Evolutionary conservation across 2,113 vertebrate genomes (phyloP).

Genomic region (Gnathonemus echidnorhynchus): DNA sequence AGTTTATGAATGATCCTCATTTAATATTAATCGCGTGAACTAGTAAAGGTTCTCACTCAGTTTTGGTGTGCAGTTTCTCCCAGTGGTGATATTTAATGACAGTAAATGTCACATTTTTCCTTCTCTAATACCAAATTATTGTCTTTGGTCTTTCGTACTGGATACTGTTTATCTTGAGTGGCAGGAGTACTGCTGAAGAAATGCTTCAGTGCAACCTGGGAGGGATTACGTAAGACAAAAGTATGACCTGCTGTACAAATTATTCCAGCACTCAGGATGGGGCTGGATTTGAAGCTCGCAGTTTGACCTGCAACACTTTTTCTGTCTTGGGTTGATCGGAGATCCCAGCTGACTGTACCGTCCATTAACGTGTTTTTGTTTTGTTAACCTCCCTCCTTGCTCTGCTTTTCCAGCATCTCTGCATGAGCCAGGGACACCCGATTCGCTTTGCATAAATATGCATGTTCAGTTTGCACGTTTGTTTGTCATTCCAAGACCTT

Average conservation of each 20-base stretch:
- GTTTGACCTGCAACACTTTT: neutral
- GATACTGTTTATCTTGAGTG: neutral
- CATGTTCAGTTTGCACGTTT: neutral
- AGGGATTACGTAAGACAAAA: neutral
- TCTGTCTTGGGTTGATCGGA: neutral
- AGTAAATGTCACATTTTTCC: neutral
- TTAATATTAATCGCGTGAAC: neutral
- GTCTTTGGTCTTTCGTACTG: neutral
- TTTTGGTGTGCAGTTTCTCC: neutral
- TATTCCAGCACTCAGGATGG: neutral
- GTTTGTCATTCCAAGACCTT: neutral
- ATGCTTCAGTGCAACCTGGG: neutral
- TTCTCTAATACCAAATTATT: neutral
- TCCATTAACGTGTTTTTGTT: neutral
- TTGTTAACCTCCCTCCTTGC: no score
- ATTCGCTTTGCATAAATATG: no score
- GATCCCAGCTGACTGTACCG: neutral
- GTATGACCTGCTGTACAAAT: neutral
- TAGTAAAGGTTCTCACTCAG: neutral
- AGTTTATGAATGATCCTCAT: neutral
- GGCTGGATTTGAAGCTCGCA: neutral
- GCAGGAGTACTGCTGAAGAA: neutral
- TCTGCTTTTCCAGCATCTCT: no score
- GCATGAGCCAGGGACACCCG: no score
- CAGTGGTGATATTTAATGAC: neutral